Evolutionary conservation across 23 tunicate genomes (phyloP), one percentile per base, ranked within the genome.

Genomic region (Styela plicata): DNA sequence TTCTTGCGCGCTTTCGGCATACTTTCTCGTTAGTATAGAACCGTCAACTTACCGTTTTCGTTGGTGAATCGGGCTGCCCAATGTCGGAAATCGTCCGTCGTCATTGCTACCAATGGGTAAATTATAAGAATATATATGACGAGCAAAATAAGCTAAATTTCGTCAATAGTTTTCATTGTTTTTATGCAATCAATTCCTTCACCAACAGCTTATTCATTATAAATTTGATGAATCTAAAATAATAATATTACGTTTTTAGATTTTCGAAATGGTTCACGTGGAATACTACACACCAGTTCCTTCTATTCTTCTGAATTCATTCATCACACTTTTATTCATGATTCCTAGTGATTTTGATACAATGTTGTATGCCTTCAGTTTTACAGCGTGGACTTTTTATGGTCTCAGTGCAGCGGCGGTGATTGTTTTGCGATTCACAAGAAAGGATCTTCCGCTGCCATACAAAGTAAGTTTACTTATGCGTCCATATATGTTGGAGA

Each of bases 391-490:
- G 85, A 22, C 63, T 5, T 69, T 69, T 35, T 34, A 82, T 35
- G 85, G 78, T 24, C 26, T 82, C 57, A 68, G 73, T n/a, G 63
- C 73, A 19, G 27, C 35, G n/a, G 78, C 75, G 0, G 78, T 82
- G 17, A 26, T 82, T 7, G 78, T 82, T 17, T 24, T 82, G 36
- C 79, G 85, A 21, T 82, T 28, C 63, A 82, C 65, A 20, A 37
- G 63, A 20, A 52, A 52, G 31, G 64, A 82, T 70, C 23, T 82
- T 17, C 78, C 63, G 33, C 17, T 34, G 33, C 85, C 85, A 0
- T 82, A 69, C 53, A 82, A 82, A 31, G 85, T 82, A 82, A 16
- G 78, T n/a, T n/a, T n/a, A n/a, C n/a, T n/a, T n/a, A n/a, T n/a
- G n/a, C n/a, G n/a, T n/a, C n/a, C n/a, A n/a, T n/a, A n/a, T n/a